A percentile compares a stretch with the other conserved stretches of the same genome.
Conservation (phyloP, 2,888 invertebrate genomes). For the Nomada goodeniana region DNA sequence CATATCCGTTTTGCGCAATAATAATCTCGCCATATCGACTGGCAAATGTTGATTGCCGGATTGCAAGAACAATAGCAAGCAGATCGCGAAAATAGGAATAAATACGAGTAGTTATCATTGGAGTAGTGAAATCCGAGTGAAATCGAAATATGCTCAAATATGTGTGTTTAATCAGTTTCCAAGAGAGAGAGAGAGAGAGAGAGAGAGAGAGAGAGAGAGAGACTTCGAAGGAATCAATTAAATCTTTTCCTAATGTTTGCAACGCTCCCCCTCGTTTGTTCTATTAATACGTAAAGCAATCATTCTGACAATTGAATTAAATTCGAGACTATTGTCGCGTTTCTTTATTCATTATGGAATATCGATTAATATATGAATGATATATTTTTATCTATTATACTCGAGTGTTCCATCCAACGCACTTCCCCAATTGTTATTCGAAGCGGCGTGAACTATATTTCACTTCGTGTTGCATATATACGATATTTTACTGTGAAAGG, state of each 20-base stretch:
- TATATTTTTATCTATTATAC: background rate
- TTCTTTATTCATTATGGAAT: no score
- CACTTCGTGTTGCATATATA: background rate
- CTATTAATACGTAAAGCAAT: no score
- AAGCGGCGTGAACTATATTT: background rate
- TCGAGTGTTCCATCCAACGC: background rate
- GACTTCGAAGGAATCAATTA: no score
- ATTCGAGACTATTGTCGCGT: no score
- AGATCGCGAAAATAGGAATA: background rate
- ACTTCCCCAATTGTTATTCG: background rate
- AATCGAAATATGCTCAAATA: background rate
- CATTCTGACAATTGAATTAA: no score
- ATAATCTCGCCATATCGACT: background rate
- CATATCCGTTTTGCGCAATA: background rate
- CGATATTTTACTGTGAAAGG: constrained; percentile 29
- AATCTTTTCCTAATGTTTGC: no score
- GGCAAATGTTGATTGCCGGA: background rate
- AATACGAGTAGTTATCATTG: background rate
- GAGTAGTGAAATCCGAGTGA: background rate
- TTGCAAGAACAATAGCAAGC: background rate
- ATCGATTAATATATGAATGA: no score
- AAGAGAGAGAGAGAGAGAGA: background rate
- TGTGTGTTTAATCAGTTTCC: background rate
- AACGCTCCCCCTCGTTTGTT: no score
- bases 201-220: background rate